Evolutionary conservation across 2,113 vertebrate genomes (phyloP).

Genomic region (Poeciliopsis retropinna): DNA sequence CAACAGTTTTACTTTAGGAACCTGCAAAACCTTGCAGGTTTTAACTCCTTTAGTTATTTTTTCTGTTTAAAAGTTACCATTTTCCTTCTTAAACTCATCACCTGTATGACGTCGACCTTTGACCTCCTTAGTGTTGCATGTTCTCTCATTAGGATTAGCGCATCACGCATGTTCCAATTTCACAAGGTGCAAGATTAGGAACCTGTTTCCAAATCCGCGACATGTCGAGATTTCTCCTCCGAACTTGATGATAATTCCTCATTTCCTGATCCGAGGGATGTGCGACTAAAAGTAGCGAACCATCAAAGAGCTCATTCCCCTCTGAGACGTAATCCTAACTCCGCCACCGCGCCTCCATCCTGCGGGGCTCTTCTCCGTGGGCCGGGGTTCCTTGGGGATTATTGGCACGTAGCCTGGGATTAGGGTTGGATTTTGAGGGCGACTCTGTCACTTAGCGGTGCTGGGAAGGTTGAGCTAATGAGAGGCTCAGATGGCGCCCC

Average conservation of each 20-base stretch:
- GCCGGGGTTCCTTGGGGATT: slow-evolving; percentile 65
- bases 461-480: slow-evolving; percentile 71
- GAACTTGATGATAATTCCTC: slow-evolving; percentile 70
- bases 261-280: slow-evolving; percentile 53
- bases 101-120: neutral
- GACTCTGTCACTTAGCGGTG: slow-evolving; percentile 61
- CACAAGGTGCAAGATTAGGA: slow-evolving; percentile 27
- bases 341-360: slow-evolving; percentile 44
- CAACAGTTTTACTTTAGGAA: neutral
- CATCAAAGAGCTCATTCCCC: slow-evolving; percentile 68
- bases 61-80: neutral
- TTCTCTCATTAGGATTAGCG: slow-evolving; percentile 35
- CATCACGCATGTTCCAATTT: slow-evolving; percentile 1
- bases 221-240: slow-evolving; percentile 35
- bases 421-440: slow-evolving; percentile 67
- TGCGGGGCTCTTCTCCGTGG: slow-evolving; percentile 37
- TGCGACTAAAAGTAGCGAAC: slow-evolving; percentile 55
- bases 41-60: neutral
- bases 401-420: slow-evolving; percentile 67
- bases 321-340: slow-evolving; percentile 55
- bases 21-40: neutral
- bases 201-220: slow-evolving; percentile 57
- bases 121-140: neutral
- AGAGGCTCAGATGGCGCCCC: slow-evolving; percentile 53
- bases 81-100: neutral